Evolutionary conservation across 2,113 vertebrate species (phyloP).

Genomic region (Mobula birostris): DNA sequence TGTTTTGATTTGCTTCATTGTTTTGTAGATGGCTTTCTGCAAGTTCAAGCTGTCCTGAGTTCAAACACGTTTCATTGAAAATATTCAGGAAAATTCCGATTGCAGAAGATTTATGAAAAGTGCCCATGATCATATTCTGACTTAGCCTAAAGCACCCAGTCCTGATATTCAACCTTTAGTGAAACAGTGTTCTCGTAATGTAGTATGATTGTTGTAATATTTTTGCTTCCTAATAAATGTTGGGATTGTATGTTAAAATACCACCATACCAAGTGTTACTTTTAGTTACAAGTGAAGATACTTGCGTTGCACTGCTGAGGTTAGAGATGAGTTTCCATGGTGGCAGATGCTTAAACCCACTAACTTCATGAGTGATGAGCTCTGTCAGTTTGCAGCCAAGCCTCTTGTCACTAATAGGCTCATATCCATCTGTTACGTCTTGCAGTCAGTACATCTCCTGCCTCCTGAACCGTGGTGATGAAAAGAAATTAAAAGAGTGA

Average conservation of each 20-base stretch:
- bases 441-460: conserved; percentile 13
- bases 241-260: neutral
- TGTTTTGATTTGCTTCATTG: neutral
- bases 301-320: neutral
- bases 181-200: neutral
- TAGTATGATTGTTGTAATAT: neutral
- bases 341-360: conserved; percentile 14
- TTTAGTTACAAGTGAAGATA: neutral
- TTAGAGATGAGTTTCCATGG: neutral
- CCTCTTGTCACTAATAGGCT: neutral
- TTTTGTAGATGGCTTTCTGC: neutral
- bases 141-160: neutral
- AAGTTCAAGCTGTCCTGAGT: neutral
- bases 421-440: neutral
- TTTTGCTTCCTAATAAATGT: neutral
- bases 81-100: neutral
- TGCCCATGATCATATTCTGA: neutral
- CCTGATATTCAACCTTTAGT: neutral
- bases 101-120: neutral
- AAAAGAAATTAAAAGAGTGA: neutral
- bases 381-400: neutral
- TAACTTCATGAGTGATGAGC: neutral
- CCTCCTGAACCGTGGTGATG: neutral
- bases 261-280: neutral
- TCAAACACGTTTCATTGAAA: neutral